These are phyloP conservation scores for Ochropleura plecta DNA, from an alignment of 2,888 invertebrate species.

Conservation along the genomic window DNA sequence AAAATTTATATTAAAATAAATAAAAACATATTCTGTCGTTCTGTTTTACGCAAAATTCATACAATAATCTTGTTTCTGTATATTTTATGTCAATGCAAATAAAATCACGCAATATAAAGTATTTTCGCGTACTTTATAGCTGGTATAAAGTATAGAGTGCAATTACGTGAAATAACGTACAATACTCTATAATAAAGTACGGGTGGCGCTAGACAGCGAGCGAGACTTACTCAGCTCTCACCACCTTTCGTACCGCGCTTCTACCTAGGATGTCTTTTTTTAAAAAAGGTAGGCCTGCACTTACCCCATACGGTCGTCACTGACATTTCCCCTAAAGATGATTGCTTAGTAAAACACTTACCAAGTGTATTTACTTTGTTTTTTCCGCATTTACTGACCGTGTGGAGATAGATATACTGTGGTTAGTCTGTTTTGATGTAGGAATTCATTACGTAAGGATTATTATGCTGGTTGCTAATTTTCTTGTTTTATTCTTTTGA, in stretches of 20 bases:
- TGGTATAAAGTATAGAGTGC: too few species aligned
- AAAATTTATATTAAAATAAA: too few species aligned
- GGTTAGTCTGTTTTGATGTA: slow-evolving; percentile 22
- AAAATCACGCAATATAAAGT: too few species aligned
- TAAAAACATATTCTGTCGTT: too few species aligned
- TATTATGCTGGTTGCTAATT: slow-evolving; percentile 38
- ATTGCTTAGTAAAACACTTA: not conserved
- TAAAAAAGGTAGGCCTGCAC: not conserved
- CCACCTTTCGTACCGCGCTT: not conserved
- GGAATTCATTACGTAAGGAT: slow-evolving; percentile 8
- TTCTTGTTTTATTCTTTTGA: slow-evolving; percentile 47
- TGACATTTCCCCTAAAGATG: not conserved
- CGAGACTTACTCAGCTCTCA: not conserved
- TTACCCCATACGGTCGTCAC: slow-evolving; percentile 23
- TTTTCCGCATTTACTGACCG: not conserved
- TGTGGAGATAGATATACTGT: slow-evolving; percentile 27
- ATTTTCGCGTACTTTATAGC: too few species aligned
- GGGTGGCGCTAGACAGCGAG: not conserved
- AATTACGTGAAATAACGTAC: too few species aligned
- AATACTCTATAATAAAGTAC: too few species aligned
- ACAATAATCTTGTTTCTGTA: too few species aligned
- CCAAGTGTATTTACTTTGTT: slow-evolving; percentile 2
- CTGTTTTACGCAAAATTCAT: too few species aligned
- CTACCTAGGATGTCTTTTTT: not conserved
- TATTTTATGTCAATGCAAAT: too few species aligned